phyloP scores from a whole-genome alignment of 2,113 vertebrate species.

The Gallinago media region DNA sequence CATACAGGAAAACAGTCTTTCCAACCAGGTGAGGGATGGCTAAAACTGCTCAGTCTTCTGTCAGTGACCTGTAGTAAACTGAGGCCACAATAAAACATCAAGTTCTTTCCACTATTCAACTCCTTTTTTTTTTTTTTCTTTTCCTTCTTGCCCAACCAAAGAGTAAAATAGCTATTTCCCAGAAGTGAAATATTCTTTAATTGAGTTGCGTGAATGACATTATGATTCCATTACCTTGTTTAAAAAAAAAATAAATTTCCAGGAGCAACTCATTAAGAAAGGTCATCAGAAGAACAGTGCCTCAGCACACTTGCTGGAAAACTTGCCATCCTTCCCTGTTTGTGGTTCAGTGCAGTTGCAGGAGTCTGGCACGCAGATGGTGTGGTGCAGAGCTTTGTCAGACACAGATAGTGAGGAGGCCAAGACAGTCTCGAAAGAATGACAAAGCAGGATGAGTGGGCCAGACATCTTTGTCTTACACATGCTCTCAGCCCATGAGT shows the following conservation, averaged over 20 bases:
- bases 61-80: not conserved
- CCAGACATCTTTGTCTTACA: not conserved
- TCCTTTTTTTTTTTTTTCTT: not conserved
- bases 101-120: not conserved
- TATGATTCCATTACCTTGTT: not conserved
- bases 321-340: not conserved
- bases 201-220: not conserved
- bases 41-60: not conserved
- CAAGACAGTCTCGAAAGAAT: conserved; percentile 23
- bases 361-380: not conserved
- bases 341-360: rapidly evolving
- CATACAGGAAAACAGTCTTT: not conserved
- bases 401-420: not conserved
- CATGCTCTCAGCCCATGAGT: not conserved
- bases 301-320: not conserved
- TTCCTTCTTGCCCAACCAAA: not conserved
- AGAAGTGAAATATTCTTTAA: conserved; percentile 13
- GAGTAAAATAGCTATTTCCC: conserved; percentile 7
- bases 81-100: not conserved
- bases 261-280: not conserved
- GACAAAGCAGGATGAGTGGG: not conserved
- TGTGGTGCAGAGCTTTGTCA: not conserved
- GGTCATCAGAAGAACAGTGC: not conserved
- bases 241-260: not conserved
- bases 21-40: not conserved